These are phyloP conservation scores for Anthophora plumipes DNA, from an alignment of 2,888 invertebrate species.

Conservation along the genomic window DNA sequence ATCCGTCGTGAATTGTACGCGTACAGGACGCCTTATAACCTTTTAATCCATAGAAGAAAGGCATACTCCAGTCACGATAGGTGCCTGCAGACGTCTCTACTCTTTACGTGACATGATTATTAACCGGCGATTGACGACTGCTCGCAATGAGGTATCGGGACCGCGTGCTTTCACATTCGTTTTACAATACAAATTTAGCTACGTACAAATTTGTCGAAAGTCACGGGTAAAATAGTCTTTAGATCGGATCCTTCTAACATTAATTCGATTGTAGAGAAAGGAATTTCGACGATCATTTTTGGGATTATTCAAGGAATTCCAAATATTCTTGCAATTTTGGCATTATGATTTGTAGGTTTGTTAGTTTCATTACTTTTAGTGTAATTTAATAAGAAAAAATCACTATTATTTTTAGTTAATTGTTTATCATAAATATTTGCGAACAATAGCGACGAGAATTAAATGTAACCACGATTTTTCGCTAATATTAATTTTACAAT, in stretches of 20 bases:
- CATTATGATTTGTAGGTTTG: no score
- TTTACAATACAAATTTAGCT: conserved; percentile 35
- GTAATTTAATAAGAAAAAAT: no score
- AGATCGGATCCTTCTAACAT: background rate
- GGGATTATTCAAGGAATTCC: no score
- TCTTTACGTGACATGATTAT: conserved; percentile 53
- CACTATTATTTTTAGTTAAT: no score
- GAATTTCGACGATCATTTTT: no score
- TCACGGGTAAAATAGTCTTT: background rate
- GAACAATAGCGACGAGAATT: no score
- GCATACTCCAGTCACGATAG: conserved; percentile 42
- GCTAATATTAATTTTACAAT: no score
- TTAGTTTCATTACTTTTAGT: no score
- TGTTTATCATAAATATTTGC: no score
- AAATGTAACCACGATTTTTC: no score
- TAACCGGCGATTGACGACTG: conserved; percentile 42
- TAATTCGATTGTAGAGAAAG: background rate
- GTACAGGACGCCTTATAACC: conserved; percentile 35
- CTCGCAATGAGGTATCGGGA: conserved; percentile 46
- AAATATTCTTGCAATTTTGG: no score
- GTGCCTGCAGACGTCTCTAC: conserved; percentile 48
- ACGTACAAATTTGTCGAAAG: background rate
- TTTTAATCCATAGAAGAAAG: conserved; percentile 46
- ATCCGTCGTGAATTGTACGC: conserved; percentile 31
- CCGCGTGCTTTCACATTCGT: conserved; percentile 45